A percentile compares a stretch with the other conserved stretches of the same genome.
phyloP scores from a whole-genome alignment of 2,888 invertebrate species.

The Proisotoma minuta region DNA sequence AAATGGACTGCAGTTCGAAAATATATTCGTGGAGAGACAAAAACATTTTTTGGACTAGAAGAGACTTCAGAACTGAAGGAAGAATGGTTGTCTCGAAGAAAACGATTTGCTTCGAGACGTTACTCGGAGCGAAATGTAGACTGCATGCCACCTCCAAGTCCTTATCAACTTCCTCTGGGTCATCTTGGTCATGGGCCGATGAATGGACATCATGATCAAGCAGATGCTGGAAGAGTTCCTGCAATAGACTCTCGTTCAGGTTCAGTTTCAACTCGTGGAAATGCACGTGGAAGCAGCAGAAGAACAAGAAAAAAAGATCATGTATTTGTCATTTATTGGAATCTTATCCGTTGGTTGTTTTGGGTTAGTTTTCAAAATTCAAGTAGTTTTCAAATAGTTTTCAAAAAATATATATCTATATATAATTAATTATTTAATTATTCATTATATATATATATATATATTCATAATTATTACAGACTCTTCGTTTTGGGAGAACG shows the following conservation, averaged over 20 bases:
- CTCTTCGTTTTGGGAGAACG: slow-evolving; percentile 45
- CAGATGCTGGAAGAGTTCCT: slow-evolving; percentile 35
- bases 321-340: slow-evolving; percentile 47
- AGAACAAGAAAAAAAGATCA: slow-evolving; percentile 47
- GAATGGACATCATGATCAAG: slow-evolving; percentile 35
- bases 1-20: slow-evolving; percentile 43
- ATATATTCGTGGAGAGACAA: slow-evolving; percentile 44
- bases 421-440: neutral
- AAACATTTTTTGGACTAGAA: slow-evolving; percentile 40
- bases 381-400: neutral
- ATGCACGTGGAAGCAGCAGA: slow-evolving; percentile 27
- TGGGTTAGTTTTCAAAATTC: slow-evolving; percentile 33
- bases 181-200: slow-evolving; percentile 30
- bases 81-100: slow-evolving; percentile 46
- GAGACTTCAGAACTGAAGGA: slow-evolving; percentile 42
- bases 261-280: slow-evolving; percentile 20
- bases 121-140: slow-evolving; percentile 47
- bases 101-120: slow-evolving; percentile 44
- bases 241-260: slow-evolving; percentile 35
- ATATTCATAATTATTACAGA: slow-evolving; percentile 26
- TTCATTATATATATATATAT: neutral
- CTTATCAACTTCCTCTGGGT: slow-evolving; percentile 41
- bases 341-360: slow-evolving; percentile 46
- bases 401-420: neutral
- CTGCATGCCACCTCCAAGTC: slow-evolving; percentile 47